Conservation (phyloP, 2,113 vertebrate genomes). For the Pollachius pollachius region DNA sequence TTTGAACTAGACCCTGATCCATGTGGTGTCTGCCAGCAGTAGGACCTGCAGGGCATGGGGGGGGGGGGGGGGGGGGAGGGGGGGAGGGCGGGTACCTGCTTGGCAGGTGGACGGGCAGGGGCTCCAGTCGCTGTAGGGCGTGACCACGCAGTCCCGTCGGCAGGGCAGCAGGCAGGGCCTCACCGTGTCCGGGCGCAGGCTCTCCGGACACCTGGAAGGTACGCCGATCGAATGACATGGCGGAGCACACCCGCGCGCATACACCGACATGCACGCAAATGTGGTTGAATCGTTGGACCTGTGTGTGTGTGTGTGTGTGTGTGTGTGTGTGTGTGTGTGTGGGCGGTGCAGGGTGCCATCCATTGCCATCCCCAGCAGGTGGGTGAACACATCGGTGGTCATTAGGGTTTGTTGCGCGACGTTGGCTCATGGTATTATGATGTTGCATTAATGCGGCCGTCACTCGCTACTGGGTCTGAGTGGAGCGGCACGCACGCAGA, state of each 20-base stretch:
- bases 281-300: too few relatives aligned
- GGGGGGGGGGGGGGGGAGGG: too few relatives aligned
- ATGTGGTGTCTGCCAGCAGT: too few relatives aligned
- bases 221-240: conserved; percentile 21
- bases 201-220: conserved; percentile 87
- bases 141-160: conserved; percentile 89
- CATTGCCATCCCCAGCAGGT: background rate
- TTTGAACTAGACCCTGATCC: too few relatives aligned
- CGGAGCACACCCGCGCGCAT: conserved; percentile 21
- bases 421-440: background rate
- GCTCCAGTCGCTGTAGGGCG: conserved; percentile 93
- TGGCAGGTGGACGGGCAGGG: conserved; percentile 82
- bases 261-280: background rate
- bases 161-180: conserved; percentile 92
- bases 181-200: conserved; percentile 91
- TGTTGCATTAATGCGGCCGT: background rate
- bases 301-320: background rate
- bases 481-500: too few relatives aligned
- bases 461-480: too few relatives aligned
- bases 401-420: background rate
- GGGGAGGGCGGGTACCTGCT: conserved; percentile 73
- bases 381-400: background rate
- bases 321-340: conserved; percentile 1
- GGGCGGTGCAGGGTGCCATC: background rate
- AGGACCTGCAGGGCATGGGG: too few relatives aligned